phyloP scores from a whole-genome alignment of 1,140 invertebrate species.

The Heliconius eleuchia region DNA sequence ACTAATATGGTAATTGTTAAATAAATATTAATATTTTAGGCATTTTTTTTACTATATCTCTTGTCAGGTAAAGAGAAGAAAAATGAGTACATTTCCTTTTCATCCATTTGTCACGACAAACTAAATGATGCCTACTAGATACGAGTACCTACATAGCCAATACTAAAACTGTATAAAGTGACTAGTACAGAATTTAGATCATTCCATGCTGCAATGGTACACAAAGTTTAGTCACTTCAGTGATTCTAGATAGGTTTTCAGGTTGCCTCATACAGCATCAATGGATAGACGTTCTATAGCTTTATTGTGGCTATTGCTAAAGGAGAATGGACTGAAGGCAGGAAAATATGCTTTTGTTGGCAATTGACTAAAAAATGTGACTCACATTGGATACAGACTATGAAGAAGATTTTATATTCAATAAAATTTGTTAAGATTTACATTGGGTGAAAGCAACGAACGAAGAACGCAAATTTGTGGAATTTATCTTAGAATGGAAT shows the following conservation, averaged over 20 bases:
- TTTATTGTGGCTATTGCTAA: conserved; percentile 13
- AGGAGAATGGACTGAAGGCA: conserved; percentile 8
- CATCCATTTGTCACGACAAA: too few species aligned
- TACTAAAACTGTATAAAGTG: background rate
- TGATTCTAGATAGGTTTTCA: conserved; percentile 8
- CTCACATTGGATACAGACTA: background rate
- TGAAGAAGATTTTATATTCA: background rate
- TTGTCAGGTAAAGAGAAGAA: too few species aligned
- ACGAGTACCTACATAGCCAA: too few species aligned
- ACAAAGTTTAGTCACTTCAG: background rate
- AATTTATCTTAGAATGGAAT: too few species aligned
- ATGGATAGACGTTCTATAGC: background rate
- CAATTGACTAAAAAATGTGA: background rate
- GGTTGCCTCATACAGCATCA: background rate
- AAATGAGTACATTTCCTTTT: background rate
- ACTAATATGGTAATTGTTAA: too few species aligned
- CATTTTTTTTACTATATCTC: too few species aligned
- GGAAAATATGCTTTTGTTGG: conserved; percentile 5
- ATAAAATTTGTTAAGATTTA: too few species aligned
- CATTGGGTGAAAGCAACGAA: too few species aligned
- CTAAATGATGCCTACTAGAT: too few species aligned
- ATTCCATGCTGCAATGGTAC: background rate
- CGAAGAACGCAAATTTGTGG: too few species aligned
- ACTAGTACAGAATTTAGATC: background rate
- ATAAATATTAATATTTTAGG: too few species aligned